Percentiles rank a stretch among this genome's conserved stretches.
These are phyloP conservation scores for Calameuta idolon DNA, from an alignment of 2,888 invertebrate genomes.

Conservation along the genomic window DNA sequence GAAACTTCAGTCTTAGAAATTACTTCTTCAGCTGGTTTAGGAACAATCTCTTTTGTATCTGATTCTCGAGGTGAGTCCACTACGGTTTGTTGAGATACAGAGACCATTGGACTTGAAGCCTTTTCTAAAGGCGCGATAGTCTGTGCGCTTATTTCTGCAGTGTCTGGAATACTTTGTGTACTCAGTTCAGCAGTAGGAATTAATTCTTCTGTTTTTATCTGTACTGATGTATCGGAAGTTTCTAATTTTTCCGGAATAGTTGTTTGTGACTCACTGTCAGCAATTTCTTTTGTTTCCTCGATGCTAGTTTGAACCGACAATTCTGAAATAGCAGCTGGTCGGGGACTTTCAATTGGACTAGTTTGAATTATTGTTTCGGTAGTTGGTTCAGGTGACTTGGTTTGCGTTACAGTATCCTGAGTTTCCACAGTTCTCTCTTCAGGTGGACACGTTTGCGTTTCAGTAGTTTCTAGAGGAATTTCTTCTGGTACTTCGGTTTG, in stretches of 20 bases:
- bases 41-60: conserved; percentile 38
- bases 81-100: conserved; percentile 33
- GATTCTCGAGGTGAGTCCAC: not conserved
- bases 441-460: conserved; percentile 51
- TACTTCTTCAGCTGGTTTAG: conserved; percentile 45
- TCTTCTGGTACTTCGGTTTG: conserved; percentile 67
- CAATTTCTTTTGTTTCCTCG: conserved; percentile 57
- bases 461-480: conserved; percentile 34
- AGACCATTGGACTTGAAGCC: conserved; percentile 23
- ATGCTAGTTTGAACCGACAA: conserved; percentile 43
- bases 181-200: conserved; percentile 50
- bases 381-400: conserved; percentile 36
- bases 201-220: conserved; percentile 47
- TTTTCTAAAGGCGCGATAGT: conserved; percentile 24
- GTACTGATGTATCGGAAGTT: conserved; percentile 49
- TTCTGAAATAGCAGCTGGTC: conserved; percentile 31
- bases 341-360: conserved; percentile 40
- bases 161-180: conserved; percentile 56
- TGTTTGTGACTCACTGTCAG: conserved; percentile 55
- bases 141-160: conserved; percentile 46
- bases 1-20: conserved; percentile 33
- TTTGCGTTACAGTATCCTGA: conserved; percentile 50
- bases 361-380: conserved; percentile 45
- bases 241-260: conserved; percentile 44
- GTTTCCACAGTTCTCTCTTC: conserved; percentile 41